These are phyloP conservation scores for Pampus argenteus DNA, from an alignment of 2,797 vertebrate genomes.

Conservation along the genomic window DNA sequence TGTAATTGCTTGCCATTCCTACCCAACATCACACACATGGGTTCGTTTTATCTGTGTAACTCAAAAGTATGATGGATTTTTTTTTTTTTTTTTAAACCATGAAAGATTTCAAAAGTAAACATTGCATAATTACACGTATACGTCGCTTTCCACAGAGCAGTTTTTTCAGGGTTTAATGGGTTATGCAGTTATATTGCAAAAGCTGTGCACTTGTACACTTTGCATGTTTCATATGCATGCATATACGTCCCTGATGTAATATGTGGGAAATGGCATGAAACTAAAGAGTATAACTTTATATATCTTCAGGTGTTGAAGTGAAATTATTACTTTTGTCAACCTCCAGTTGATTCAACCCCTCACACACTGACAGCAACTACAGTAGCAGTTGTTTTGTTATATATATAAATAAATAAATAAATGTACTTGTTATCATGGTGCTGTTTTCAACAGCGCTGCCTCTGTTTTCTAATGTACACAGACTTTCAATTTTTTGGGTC, in stretches of 20 bases:
- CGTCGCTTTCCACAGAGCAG: background rate
- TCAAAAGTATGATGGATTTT: background rate
- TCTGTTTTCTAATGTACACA: background rate
- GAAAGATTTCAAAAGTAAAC: slow-evolving; percentile 1
- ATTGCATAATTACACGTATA: background rate
- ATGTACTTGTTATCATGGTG: background rate
- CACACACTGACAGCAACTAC: background rate
- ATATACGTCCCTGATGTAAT: background rate
- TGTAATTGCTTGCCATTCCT: too few relatives aligned
- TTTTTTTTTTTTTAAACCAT: background rate
- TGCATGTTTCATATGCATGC: background rate
- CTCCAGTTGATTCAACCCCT: background rate
- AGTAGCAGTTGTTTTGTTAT: too few relatives aligned
- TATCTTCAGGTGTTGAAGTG: background rate
- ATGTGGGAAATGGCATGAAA: background rate
- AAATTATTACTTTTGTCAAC: too few relatives aligned
- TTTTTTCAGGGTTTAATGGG: background rate
- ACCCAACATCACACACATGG: background rate
- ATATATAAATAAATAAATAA: too few relatives aligned
- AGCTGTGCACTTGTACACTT: background rate
- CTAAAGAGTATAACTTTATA: background rate
- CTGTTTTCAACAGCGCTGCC: too few relatives aligned
- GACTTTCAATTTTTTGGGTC: background rate
- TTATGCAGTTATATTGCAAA: background rate
- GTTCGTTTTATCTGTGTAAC: background rate